Conservation (phyloP, 1,140 invertebrate genomes). For the Lucilia sericata region DNA sequence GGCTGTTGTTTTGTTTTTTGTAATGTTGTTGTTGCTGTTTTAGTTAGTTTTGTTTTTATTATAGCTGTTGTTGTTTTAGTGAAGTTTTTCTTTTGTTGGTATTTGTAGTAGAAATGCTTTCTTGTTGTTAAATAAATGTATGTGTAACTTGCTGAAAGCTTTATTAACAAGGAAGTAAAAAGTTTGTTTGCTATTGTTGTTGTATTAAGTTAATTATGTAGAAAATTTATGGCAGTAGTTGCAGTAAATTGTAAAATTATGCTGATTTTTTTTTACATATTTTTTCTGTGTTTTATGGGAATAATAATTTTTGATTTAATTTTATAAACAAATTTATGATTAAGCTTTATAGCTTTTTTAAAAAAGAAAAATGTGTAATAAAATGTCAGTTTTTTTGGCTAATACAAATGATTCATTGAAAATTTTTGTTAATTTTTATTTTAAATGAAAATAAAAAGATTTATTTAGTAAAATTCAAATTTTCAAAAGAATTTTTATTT, state of each 20-base stretch:
- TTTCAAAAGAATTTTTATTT: too few relatives aligned
- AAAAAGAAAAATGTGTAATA: too few relatives aligned
- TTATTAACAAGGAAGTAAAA: constrained; percentile 41
- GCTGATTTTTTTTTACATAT: background rate
- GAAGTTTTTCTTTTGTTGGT: constrained; percentile 6
- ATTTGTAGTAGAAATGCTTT: constrained; percentile 30
- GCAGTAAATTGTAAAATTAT: constrained; percentile 2
- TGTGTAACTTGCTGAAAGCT: constrained; percentile 26
- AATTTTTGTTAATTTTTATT: background rate
- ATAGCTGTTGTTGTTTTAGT: background rate
- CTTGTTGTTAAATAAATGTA: background rate
- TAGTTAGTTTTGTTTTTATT: too few relatives aligned
- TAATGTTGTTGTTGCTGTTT: background rate
- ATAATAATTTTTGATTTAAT: background rate
- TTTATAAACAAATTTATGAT: background rate
- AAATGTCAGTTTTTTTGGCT: too few relatives aligned
- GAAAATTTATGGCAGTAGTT: background rate
- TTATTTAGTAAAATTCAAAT: background rate
- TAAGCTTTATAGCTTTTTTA: background rate
- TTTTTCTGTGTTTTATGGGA: background rate
- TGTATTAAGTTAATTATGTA: background rate
- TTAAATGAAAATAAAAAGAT: constrained; percentile 5
- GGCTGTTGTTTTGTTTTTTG: background rate
- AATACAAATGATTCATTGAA: background rate
- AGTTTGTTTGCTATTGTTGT: background rate